phyloP scores from a whole-genome alignment of 1,140 invertebrate species.

The Macrobrachium rosenbergii region DNA sequence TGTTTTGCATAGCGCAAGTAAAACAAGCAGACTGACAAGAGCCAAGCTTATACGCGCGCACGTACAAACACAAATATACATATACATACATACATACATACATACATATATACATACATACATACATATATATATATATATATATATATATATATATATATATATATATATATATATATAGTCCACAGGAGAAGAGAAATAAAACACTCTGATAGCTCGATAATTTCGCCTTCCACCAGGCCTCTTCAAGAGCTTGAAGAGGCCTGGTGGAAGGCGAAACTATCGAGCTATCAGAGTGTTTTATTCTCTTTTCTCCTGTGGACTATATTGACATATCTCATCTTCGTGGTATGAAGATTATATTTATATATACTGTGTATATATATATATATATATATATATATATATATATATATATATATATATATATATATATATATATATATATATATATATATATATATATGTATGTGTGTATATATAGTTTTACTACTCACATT shows the following conservation, averaged over 20 bases:
- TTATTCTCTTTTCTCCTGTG: too few species aligned
- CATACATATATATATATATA: constrained; percentile 27
- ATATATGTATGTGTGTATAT: constrained; percentile 7
- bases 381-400: too few species aligned
- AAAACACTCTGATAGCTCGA: too few species aligned
- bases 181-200: too few species aligned
- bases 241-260: too few species aligned
- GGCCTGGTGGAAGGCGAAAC: too few species aligned
- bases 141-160: constrained; percentile 33
- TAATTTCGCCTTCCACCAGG: too few species aligned
- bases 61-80: background rate
- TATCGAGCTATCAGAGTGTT: too few species aligned
- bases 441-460: constrained; percentile 21
- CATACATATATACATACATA: constrained; percentile 36
- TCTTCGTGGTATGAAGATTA: background rate
- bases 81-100: constrained; percentile 27
- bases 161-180: too few species aligned
- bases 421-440: constrained; percentile 19
- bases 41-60: too few species aligned
- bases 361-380: constrained; percentile 24
- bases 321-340: too few species aligned
- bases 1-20: background rate
- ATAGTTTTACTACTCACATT: background rate
- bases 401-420: constrained; percentile 17
- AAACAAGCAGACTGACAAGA: too few species aligned